phyloP scores from a whole-genome alignment of 1,140 invertebrate genomes.

The Myzus persicae region DNA sequence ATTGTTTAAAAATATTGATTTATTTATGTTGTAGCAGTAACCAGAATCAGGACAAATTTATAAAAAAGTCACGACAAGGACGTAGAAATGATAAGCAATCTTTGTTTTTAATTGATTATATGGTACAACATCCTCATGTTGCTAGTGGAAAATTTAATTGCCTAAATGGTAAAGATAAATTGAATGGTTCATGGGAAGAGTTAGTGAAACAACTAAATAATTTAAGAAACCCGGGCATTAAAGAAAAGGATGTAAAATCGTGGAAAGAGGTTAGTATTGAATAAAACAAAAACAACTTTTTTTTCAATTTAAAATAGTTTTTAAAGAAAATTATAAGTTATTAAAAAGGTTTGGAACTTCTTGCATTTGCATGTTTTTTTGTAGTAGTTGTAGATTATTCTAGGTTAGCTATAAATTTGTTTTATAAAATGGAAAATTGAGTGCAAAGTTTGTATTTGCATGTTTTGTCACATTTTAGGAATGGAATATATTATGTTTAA shows the following conservation, averaged over 20 bases:
- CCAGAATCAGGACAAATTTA: not conserved
- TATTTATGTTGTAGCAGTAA: not conserved
- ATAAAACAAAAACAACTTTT: not conserved
- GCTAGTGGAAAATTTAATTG: not conserved
- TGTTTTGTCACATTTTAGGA: too few relatives aligned
- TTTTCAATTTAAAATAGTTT: too few relatives aligned
- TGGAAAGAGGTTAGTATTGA: slow-evolving; percentile 34
- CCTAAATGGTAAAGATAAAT: not conserved
- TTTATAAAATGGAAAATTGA: too few relatives aligned
- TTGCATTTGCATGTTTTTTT: too few relatives aligned
- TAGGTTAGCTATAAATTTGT: too few relatives aligned
- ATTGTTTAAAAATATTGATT: not conserved
- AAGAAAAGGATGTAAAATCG: not conserved
- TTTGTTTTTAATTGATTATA: not conserved
- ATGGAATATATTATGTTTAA: too few relatives aligned
- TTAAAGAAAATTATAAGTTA: too few relatives aligned
- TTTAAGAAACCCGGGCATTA: not conserved
- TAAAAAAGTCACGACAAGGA: not conserved
- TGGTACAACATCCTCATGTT: not conserved
- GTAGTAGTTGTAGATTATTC: too few relatives aligned
- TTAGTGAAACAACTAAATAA: not conserved
- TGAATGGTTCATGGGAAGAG: not conserved
- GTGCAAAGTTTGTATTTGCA: too few relatives aligned
- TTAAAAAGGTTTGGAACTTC: too few relatives aligned
- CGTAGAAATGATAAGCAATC: not conserved